Base-by-base conservation (phyloP, 2,888 invertebrate genomes). In the Ophioninae sp. region DNA sequence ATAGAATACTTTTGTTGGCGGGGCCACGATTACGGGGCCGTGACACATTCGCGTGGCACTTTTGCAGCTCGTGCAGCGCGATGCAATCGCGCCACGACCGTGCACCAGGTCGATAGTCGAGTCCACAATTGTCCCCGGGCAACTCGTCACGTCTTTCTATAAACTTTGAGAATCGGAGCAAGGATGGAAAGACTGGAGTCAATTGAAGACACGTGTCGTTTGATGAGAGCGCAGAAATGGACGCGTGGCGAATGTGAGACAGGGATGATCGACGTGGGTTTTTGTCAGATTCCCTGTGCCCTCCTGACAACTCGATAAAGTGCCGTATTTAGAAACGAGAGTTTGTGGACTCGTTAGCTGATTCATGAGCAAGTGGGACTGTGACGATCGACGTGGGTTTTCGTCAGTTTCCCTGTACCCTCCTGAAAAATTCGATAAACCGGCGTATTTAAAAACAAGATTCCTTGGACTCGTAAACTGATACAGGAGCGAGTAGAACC, bases 21-120 rank as follows among this genome's bases (percentile, higher is more conserved):
- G 39, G 59, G 22, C 39, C 72, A 37, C 44, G 20, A 64, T 63
- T 30, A 77, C 23, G 39, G 10, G 7, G 30, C 56, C 58, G 30
- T 69, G 20, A 51, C 30, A 71, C 22, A 63, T 68, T 56, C 64
- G 41, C 22, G 8, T 44, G 6, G 51, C 30, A 44, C 13, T 79
- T 58, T 39, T 22, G 10, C n/a, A 41, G 22, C 51, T 56, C 51
- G 73, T 56, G n/a, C 67, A 59, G 68, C 73, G 37, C 44, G 77
- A 69, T 51, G 51, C 65, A 68, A 78, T 82, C 73, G 78, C 39
- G 56, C 30, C 37, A 71, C 37, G 41, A 68, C 23, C n/a, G 59
- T n/a, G 41, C 30, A 17, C 3, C 41, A 37, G 68, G 58, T 74
- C 78, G 74, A 82, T 82, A 82, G 74, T 82, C 67, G 78, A 63